Evolutionary conservation across 92 coral and sea anemone genomes (phyloP), one percentile per base, ranked within the genome.

Genomic region (Epizoanthus fatuus): DNA sequence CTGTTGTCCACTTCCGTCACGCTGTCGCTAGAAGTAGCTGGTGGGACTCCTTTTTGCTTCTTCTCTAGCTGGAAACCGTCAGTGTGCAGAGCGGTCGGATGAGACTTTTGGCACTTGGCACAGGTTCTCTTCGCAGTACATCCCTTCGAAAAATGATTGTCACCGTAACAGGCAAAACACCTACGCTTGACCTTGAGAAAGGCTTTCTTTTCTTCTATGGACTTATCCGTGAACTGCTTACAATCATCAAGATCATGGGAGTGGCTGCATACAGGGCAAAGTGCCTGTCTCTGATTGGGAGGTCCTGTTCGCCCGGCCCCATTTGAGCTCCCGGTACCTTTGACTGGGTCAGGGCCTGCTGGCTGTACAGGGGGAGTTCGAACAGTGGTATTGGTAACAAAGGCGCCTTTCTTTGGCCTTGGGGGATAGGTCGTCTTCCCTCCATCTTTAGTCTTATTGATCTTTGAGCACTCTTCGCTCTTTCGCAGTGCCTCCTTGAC

Each of bases 201-300:
- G 8, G 63, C 89, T 12, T 81, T 91, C 73, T 86, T 87, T 39
- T 83, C 81, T 68, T 84, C 91, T 0, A 81, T 45, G n/a, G 92
- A 77, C 56, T 79, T 91, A 72, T 79, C 69, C 8, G 7, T 49
- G 45, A 91, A 91, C 29, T 32, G 54, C 45, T 90, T 82, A 29
- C 94, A 91, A 54, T 91, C 87, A 74, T 91, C 89, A 77, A 91
- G 17, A 20, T 86, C 87, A 25, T 84, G 92, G 51, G 84, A 19
- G 9, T 52, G 57, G 58, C 45, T 57, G 79, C 91, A 87, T 14
- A 84, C 25, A 0, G 70, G 89, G 20, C 91, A 91, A n/a, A 25
- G 47, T 44, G 35, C 38, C 29, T 57, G 44, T 79, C 60, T 57
- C 55, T 15, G 70, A 45, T 67, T 25, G 38, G 35, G 35, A 29